phyloP scores from a whole-genome alignment of 1,140 invertebrate genomes.

The Steinernema khuongi region DNA sequence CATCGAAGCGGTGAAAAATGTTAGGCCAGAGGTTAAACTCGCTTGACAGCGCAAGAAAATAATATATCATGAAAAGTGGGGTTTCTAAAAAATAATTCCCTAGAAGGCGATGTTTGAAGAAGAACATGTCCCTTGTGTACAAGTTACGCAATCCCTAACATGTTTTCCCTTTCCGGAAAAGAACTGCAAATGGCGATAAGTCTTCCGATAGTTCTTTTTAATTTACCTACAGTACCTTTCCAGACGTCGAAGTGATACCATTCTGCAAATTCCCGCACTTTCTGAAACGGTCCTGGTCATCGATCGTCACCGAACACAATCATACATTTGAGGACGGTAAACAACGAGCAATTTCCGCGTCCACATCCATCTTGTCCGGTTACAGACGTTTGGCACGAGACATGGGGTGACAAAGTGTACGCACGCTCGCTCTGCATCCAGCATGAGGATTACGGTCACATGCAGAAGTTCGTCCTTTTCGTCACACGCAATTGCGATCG shows the following conservation, averaged over 20 bases:
- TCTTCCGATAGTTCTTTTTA: no score
- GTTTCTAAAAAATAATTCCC: no score
- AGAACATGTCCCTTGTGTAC: no score
- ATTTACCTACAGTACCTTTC: no score
- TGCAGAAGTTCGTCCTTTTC: conserved; percentile 2
- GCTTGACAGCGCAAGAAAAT: no score
- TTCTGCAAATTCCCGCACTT: conserved; percentile 5
- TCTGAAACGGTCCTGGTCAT: background rate
- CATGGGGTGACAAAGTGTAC: background rate
- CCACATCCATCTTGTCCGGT: background rate
- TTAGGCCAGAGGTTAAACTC: no score
- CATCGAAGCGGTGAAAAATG: no score
- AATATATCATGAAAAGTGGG: no score
- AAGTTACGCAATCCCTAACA: no score
- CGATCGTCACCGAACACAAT: conserved; percentile 7
- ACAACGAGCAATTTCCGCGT: background rate
- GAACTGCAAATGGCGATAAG: no score
- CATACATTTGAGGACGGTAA: background rate
- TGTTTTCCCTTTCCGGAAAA: no score
- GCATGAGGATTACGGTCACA: conserved; percentile 5
- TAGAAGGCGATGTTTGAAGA: no score
- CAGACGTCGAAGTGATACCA: background rate
- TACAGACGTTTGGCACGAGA: conserved; percentile 7
- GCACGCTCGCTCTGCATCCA: background rate
- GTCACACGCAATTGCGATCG: background rate